Percentiles rank a stretch among this genome's conserved stretches.
Conservation (phyloP, 2,113 vertebrate genomes). For the Labrus mixtus region DNA sequence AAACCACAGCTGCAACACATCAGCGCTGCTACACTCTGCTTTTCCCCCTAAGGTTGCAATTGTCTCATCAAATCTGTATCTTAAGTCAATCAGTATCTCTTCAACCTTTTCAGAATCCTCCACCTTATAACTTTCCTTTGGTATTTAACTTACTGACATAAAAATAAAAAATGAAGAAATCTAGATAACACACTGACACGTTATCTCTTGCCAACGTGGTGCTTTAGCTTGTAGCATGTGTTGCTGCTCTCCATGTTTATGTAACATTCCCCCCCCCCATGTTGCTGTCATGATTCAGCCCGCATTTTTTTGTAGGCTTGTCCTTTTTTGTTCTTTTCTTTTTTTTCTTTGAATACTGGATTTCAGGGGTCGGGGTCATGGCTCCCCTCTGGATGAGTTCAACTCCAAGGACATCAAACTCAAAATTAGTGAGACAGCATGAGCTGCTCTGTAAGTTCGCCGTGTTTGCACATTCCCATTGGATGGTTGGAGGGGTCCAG, state of each 20-base stretch:
- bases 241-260: constrained; percentile 6
- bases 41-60: not conserved
- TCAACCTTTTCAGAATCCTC: not conserved
- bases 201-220: not conserved
- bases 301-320: constrained; percentile 1
- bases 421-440: constrained; percentile 26
- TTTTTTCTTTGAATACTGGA: constrained; percentile 9
- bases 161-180: constrained; percentile 2
- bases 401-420: not conserved
- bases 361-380: constrained; percentile 31
- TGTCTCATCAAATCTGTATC: constrained; percentile 23
- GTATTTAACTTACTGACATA: not conserved
- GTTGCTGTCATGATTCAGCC: not conserved
- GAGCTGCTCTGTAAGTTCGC: not conserved
- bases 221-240: not conserved
- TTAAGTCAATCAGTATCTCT: not conserved
- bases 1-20: constrained; percentile 27
- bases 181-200: not conserved
- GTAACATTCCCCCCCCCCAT: not conserved
- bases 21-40: not conserved
- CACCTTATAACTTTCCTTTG: not conserved
- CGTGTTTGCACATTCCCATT: not conserved
- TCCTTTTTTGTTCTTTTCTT: not conserved
- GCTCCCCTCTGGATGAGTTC: constrained; percentile 24
- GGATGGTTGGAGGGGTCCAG: not conserved